These are phyloP conservation scores for Smittia sp. DNA, from an alignment of 2,888 invertebrate species.

Conservation along the genomic window DNA sequence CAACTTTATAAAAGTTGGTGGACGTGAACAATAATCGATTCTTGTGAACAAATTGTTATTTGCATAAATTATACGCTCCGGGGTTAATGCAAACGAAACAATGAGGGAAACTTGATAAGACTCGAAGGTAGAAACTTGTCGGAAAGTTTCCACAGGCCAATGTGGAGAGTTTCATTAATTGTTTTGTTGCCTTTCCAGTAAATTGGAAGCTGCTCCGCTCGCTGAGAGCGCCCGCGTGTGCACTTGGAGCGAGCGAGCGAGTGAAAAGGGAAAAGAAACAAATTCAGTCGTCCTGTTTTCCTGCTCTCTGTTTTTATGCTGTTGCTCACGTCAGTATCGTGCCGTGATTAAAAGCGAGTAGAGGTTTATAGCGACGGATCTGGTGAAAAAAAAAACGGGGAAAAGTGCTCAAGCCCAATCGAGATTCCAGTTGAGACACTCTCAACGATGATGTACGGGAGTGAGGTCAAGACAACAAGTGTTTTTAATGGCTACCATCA, in stretches of 20 bases:
- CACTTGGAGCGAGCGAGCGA: neutral
- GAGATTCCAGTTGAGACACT: neutral
- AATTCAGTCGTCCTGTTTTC: neutral
- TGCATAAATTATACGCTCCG: too few relatives aligned
- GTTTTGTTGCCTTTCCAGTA: constrained; percentile 32
- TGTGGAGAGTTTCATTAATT: neutral
- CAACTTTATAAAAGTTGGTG: too few relatives aligned
- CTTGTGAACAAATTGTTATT: too few relatives aligned
- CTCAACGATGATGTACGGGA: neutral
- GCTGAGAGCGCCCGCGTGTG: neutral
- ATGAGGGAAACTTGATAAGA: neutral
- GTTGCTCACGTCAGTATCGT: constrained; percentile 17
- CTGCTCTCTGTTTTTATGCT: neutral
- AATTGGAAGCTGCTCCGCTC: constrained; percentile 16
- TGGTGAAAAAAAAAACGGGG: neutral
- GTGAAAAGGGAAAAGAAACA: neutral
- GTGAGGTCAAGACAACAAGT: constrained; percentile 28
- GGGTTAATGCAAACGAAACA: neutral
- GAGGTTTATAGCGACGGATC: neutral
- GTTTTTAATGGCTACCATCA: constrained; percentile 38
- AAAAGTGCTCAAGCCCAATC: neutral
- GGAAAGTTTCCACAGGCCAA: neutral
- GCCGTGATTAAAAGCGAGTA: constrained; percentile 9
- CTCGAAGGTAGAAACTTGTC: too few relatives aligned
- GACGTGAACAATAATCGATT: too few relatives aligned